Evolutionary conservation across 1,140 invertebrate genomes (phyloP).

Genomic region (Hylaeus volcanicus): DNA sequence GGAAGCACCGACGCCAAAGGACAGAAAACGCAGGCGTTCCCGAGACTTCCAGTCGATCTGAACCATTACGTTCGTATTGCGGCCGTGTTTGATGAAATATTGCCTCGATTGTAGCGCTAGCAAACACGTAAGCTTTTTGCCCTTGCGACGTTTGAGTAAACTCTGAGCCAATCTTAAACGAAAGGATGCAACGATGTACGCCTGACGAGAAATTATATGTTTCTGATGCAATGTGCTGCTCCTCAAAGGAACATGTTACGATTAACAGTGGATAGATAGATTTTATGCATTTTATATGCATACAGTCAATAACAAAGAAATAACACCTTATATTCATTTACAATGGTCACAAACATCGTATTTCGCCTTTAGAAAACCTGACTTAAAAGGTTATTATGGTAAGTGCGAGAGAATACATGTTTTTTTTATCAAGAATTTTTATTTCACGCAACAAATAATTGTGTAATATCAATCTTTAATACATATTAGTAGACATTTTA

Average conservation of each 20-base stretch:
- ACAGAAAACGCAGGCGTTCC: constrained; percentile 24
- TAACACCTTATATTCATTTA: no score
- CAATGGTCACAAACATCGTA: no score
- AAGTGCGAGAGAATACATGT: no score
- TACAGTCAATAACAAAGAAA: no score
- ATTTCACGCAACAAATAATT: no score
- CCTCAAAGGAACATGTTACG: not conserved
- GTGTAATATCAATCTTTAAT: no score
- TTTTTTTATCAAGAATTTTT: no score
- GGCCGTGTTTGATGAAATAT: constrained; percentile 43
- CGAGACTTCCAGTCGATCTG: constrained; percentile 40
- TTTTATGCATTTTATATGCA: not conserved
- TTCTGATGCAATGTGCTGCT: not conserved
- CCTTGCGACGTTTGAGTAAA: not conserved
- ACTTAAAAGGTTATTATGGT: no score
- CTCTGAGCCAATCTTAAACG: not conserved
- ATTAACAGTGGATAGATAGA: not conserved
- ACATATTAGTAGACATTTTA: no score
- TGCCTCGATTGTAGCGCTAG: not conserved
- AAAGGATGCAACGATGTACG: not conserved
- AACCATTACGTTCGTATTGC: constrained; percentile 15
- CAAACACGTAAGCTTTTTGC: constrained; percentile 6
- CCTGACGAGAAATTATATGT: not conserved
- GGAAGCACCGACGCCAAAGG: constrained; percentile 6
- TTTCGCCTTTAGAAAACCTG: no score